A percentile compares a stretch with the other conserved stretches of the same genome.
phyloP scores from a whole-genome alignment of 2,113 vertebrate genomes.

The Bolborhynchus lineola region DNA sequence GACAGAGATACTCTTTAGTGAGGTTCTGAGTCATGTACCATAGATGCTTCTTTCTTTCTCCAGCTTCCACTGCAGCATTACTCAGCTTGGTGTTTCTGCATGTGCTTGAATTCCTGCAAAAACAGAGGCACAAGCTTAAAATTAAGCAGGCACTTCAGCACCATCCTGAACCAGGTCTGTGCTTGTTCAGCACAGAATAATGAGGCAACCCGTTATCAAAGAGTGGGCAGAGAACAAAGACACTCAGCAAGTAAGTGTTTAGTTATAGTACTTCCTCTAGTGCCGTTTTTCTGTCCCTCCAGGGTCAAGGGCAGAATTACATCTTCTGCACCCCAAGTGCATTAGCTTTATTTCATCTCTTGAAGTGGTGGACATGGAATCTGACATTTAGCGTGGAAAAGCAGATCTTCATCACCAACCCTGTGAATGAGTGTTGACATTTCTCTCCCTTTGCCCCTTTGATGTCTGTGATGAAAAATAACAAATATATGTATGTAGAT shows the following conservation, averaged over 20 bases:
- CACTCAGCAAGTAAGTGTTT: not conserved
- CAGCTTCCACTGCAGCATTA: not conserved
- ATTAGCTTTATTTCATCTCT: not conserved
- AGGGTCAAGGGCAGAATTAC: not conserved
- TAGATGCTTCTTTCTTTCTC: not conserved
- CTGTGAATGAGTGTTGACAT: not conserved
- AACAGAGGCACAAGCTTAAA: not conserved
- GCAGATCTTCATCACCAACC: not conserved
- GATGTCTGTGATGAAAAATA: not conserved
- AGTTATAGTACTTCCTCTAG: not conserved
- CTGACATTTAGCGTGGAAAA: not conserved
- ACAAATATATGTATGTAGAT: not conserved
- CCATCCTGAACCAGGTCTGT: not conserved
- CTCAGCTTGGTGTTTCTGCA: not conserved
- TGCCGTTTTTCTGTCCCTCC: not conserved
- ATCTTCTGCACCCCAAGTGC: not conserved
- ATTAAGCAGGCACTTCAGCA: not conserved
- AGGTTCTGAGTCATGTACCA: not conserved
- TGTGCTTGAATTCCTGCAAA: not conserved
- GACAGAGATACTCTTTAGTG: not conserved
- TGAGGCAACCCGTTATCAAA: rapidly evolving
- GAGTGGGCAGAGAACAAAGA: not conserved
- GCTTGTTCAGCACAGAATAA: not conserved
- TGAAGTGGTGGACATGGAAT: not conserved
- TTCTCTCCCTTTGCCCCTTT: not conserved